Percentiles rank a stretch among this genome's conserved stretches.
Conservation (phyloP, 2,113 vertebrate species). For the Andinoacara biseriatus region DNA sequence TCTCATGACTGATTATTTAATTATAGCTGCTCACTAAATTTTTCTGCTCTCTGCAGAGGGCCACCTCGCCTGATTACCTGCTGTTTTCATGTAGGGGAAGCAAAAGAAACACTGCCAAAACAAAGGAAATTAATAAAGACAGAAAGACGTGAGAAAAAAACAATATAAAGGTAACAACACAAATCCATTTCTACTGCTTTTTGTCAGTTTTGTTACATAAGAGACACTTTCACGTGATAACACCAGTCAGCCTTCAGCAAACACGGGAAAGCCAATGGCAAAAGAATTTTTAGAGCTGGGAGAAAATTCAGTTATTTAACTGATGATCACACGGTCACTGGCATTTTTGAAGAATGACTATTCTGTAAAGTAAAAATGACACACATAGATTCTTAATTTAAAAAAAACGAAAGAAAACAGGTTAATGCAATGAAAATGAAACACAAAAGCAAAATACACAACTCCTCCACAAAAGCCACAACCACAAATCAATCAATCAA, state of each 20-base stretch:
- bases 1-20: neutral
- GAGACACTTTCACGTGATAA: neutral
- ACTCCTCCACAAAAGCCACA: slow-evolving; percentile 15
- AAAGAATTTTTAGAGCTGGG: neutral
- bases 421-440: slow-evolving; percentile 5
- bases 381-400: neutral
- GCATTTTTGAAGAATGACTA: neutral
- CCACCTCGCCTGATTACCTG: neutral
- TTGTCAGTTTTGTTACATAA: neutral
- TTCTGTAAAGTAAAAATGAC: slow-evolving; percentile 1
- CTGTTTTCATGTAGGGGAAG: slow-evolving; percentile 5
- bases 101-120: slow-evolving; percentile 1
- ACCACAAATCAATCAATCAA: too few relatives aligned
- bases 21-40: neutral
- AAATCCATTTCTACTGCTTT: neutral
- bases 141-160: slow-evolving; percentile 13
- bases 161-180: neutral
- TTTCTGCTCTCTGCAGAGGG: neutral
- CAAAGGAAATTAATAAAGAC: slow-evolving; percentile 4
- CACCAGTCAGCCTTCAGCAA: slow-evolving; percentile 1
- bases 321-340: neutral
- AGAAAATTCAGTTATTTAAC: neutral
- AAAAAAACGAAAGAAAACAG: neutral
- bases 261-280: neutral
- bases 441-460: slow-evolving; percentile 32